Evolutionary conservation across 1,140 invertebrate species (phyloP).

Genomic region (Calosoma granatense): DNA sequence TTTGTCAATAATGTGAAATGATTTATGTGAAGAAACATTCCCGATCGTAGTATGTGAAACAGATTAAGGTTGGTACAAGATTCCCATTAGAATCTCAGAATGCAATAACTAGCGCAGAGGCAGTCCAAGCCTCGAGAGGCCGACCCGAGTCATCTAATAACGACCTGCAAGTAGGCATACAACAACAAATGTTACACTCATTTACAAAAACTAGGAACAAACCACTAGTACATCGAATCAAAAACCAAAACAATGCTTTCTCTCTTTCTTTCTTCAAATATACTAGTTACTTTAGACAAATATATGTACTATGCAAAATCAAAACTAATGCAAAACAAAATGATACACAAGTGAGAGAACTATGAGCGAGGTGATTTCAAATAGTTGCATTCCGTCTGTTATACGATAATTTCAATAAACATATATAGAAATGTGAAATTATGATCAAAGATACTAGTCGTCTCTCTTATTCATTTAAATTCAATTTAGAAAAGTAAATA

Average conservation of each 20-base stretch:
- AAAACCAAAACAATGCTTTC: not conserved
- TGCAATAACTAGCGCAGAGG: not conserved
- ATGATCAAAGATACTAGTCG: no score
- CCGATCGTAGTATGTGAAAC: not conserved
- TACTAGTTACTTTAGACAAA: no score
- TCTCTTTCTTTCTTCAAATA: no score
- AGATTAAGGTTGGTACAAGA: not conserved
- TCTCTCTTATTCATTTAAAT: no score
- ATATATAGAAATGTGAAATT: no score
- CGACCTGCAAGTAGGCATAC: slow-evolving; percentile 7
- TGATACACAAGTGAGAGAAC: no score
- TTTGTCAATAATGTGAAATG: not conserved
- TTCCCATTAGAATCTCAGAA: not conserved
- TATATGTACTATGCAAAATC: no score
- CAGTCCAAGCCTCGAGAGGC: not conserved
- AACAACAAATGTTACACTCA: slow-evolving; percentile 1
- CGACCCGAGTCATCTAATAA: not conserved
- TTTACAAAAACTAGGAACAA: not conserved
- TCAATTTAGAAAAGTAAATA: no score
- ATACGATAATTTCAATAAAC: no score
- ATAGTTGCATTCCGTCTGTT: no score
- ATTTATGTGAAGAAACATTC: not conserved
- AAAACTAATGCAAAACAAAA: no score
- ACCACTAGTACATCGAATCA: not conserved
- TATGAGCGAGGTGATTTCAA: no score